Base-by-base conservation (phyloP, 1,140 invertebrate species). In the Aphidius gifuensis region DNA sequence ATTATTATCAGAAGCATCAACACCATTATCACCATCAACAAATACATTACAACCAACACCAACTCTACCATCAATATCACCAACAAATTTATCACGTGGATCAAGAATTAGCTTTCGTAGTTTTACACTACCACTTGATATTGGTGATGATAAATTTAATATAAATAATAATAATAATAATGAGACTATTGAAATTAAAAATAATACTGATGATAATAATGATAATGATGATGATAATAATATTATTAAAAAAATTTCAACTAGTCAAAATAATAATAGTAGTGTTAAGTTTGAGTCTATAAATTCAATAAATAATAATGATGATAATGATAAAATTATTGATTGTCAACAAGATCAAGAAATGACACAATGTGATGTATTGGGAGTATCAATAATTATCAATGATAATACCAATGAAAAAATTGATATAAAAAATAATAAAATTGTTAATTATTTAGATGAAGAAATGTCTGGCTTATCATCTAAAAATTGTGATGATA, bases 61-160 rank as follows among this genome's bases (percentile, higher is more conserved):
- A 9, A 16, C 16, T 16, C 16, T 16, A 16, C 64, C 74, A 1
- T 77, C 76, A 1, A 64, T 74, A 7, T 74, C 76, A n/a, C 72
- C 77, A 8, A 32, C 23, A 32, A 65, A 71, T 43, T 69, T 75
- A 6, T 70, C 71, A 32, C 76, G 69, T 57, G 79, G 78, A 60
- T 75, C 79, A 62, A 73, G 79, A 58, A 80, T 80, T 73, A 80
- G 77, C 68, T 80, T 80, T 56, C 74, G 78, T 67, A 80, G 79
- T 63, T 80, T 80, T 60, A 75, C 73, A n/a, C 65, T 80, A 59
- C 78, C 78, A 0, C 67, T 80, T 45, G 77, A 80, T 3, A 63
- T 80, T 9, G 73, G 74, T 38, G 71, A 73, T 6, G 66, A 66
- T 9, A 66, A 67, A 5, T 63, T 56, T 16, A 16, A 16, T 16